Evolutionary conservation across 1,140 invertebrate species (phyloP), one percentile per base, ranked within the genome.

Genomic region (Hycleus cichorii): DNA sequence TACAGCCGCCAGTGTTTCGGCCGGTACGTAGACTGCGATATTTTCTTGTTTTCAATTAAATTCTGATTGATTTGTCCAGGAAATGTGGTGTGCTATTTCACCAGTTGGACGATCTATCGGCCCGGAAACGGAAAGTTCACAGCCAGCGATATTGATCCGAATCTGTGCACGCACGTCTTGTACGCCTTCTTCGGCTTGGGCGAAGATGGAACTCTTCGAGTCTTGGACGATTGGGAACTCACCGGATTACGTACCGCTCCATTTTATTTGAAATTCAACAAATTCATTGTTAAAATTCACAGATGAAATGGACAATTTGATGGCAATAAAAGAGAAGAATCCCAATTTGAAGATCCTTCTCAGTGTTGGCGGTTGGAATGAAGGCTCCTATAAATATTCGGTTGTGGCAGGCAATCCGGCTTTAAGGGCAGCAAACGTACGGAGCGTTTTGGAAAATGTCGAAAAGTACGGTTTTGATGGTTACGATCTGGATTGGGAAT

Each of bases 161-260:
- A 77, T 7, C 76, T 92, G 8, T 95, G 92, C 68, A 92, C 52
- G 6, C 90, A 0, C 90, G 95, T 88, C 12, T 76, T 87, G 10
- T 88, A 88, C 64, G 72, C 81, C 1, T 89, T 88, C 64, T 77
- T 81, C 48, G 85, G 86, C 2, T 74, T 83, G 7, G 39, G 12
- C 24, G 63, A 72, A 18, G 71, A 70, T 45, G 9, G 40, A 11
- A 80, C 78, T 0, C 66, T 83, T 1, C 66, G 75, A 4, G 74
- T 81, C 9, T 73, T 87, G 4, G 85, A 88, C 66, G 75, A 81
- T 0, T 84, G 78, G 61, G 74, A 85, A 53, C 85, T 87, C 32
- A 53, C 39, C 25, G 57, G 47, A 12, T 26, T 55, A 51, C 7
- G 50, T 47, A 18, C 3, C 1, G 32, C 7, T 32, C 18, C 18